Base-by-base conservation (phyloP, 1,140 invertebrate species). In the Drosophila aff. region DNA sequence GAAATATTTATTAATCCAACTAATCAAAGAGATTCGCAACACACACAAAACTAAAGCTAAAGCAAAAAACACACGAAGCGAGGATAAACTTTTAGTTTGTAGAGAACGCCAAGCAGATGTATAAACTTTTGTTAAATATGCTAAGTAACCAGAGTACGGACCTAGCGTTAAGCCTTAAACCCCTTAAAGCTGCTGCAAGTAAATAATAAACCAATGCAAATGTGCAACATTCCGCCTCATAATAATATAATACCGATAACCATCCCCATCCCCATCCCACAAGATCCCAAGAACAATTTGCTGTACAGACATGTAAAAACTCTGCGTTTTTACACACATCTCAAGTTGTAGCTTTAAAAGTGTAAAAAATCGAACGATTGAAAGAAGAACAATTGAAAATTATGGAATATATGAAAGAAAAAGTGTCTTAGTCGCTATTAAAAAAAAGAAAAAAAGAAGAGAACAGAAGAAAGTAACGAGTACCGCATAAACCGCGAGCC, bases 351-450 rank as follows among this genome's bases (percentile, higher is more conserved):
- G 84, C 84, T 89, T 89, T 89, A 89, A 89, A 87, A 64, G 64
- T 83, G 76, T 83, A 83, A 60, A 79, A 82, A 76, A 67, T 46
- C 33, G 67, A 81, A 69, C 66, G 66, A 73, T 59, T 57, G 66
- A 67, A 67, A 65, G 57, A 36, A 69, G 58, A 77, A 76, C 69
- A 74, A 80, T 69, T 57, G 47, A 72, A 89, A 75, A 67, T 84
- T 79, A 81, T 76, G 74, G 78, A 90, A 60, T 53, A 74, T 84
- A 75, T 81, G 52, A 73, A 89, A 76, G 50, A 73, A 84, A 87
- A 83, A 90, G 84, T 89, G 84, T 89, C 84, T 89, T 89, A 89
- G 84, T 89, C 85, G 85, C 84, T 78, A 89, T 84, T 50, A 69
- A 81, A 82, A 43, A 23, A 23, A 65, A 31, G 28, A 8, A 31